Base-by-base conservation (phyloP, 2,888 invertebrate genomes). In the Stegophylla sp. region DNA sequence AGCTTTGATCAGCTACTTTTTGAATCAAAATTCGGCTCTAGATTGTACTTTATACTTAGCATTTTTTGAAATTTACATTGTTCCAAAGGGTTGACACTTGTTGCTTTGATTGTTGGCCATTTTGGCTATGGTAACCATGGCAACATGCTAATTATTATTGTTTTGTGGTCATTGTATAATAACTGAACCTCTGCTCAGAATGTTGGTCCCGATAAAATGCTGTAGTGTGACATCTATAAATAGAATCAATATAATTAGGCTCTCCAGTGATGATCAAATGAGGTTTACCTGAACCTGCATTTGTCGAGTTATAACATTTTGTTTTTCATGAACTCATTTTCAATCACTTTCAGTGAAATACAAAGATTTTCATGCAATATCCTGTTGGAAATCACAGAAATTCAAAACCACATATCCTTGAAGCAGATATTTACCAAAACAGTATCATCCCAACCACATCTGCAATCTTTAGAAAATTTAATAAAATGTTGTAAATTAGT, bases 391-490 rank as follows among this genome's bases (percentile, higher is more conserved):
- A 71, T 71, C 53, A 53, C 53, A 53, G 71, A 53, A 53, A 53
- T 71, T 71, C 71, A 71, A 71, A 71, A 71, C 71, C 71, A 71
- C 7, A 15, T 20, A 53, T 71, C 53, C 53, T 41, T 53, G 56
- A 72, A 56, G 56, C 71, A 72, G 56, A 72, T 72, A 41, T 72
- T 72, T 72, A 56, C 71, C 20, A 41, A 72, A 56, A 72, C 15
- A 23, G 41, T 72, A 56, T n/a, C 23, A 72, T 72, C 72, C 53
- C 41, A 72, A 56, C 56, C 72, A 72, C 56, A 56, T 20, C 5
- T 13, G 72, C 72, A 56, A 56, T 72, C 72, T 72, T 72, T 34
- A 43, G 72, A 72, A 72, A 72, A 72, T 56, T n/a, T 48, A 48
- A 48, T 48, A 48, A 48, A 48, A 13, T 48, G 10, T 48, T 48